phyloP scores from a whole-genome alignment of 2,113 vertebrate genomes.

The Tetrax tetrax region DNA sequence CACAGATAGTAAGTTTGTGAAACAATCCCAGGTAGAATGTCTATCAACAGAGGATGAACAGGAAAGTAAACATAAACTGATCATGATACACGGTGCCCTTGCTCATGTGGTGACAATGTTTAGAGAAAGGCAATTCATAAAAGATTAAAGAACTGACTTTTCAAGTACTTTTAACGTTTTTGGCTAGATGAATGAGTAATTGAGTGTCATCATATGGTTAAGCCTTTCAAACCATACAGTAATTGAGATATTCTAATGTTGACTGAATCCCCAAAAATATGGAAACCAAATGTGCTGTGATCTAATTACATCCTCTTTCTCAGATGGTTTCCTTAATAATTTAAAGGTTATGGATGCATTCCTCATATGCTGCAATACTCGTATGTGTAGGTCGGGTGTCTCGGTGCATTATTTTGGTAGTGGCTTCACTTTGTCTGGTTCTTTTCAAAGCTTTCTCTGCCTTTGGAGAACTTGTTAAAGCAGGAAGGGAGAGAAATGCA shows the following conservation, averaged over 20 bases:
- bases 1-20: neutral
- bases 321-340: slow-evolving; percentile 62
- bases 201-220: slow-evolving; percentile 57
- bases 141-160: slow-evolving; percentile 61
- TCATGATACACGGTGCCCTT: neutral
- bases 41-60: neutral
- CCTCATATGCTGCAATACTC: slow-evolving; percentile 28
- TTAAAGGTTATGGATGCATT: slow-evolving; percentile 41
- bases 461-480: neutral
- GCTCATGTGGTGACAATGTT: slow-evolving; percentile 39
- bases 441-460: neutral
- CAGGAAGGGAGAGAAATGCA: neutral
- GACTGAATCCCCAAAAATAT: slow-evolving; percentile 64
- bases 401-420: neutral
- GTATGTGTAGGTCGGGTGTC: neutral
- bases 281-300: slow-evolving; percentile 71
- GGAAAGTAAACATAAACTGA: neutral
- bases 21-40: neutral
- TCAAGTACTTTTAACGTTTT: slow-evolving; percentile 50
- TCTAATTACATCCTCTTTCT: slow-evolving; percentile 66
- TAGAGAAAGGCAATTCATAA: slow-evolving; percentile 54
- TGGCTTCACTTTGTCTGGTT: neutral
- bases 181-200: slow-evolving; percentile 37
- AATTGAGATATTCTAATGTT: slow-evolving; percentile 73
- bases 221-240: slow-evolving; percentile 55